Evolutionary conservation across 2,797 vertebrate species (phyloP), one percentile per base, ranked within the genome.

Genomic region (Parauchenoglanis punctatus): DNA sequence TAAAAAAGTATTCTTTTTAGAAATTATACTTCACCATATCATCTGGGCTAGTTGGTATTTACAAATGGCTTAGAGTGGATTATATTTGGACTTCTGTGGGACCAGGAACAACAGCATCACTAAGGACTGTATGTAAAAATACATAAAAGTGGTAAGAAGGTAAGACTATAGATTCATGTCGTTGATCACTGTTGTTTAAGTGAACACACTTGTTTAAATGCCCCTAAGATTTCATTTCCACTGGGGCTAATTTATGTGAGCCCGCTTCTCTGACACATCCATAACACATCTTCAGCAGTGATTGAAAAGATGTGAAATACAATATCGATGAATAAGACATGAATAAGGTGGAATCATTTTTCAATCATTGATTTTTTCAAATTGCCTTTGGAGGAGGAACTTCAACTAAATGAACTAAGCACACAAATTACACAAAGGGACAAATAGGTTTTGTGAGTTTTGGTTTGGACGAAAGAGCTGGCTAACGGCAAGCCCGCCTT

Each of bases 321-420:
- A 80, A 6, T 25, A 35, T 40, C 12, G 3, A 2, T 44, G 56
- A 61, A 59, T 61, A 61, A 80, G 59, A 25, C 56, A 80, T 58
- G 28, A 35, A 78, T 78, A 58, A 78, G 8, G 23, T 25, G 11
- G 44, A 49, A 13, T 78, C 15, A 35, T 56, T 58, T 76, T 78
- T 78, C 52, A 56, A 35, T 78, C 17, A 78, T 12, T 20, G 54
- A 59, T 80, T 81, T 81, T 81, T 81, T 54, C 8, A 25, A 81
- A 44, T 23, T 81, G 54, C 56, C 20, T 59, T 59, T 40, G 31
- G 35, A 61, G 31, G 54, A 58, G 15, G 58, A 78, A 35, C 52
- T 58, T 1, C 1, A 59, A 61, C 31, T 25, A 40, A 61, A 40
- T 59, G 28, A 81, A 59, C 77, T 25, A 81, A 81, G 56, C 31